Percentiles rank a stretch among this genome's conserved stretches.
These are phyloP conservation scores for Caerostris extrusa DNA, from an alignment of 1,140 invertebrate genomes.

Conservation along the genomic window DNA sequence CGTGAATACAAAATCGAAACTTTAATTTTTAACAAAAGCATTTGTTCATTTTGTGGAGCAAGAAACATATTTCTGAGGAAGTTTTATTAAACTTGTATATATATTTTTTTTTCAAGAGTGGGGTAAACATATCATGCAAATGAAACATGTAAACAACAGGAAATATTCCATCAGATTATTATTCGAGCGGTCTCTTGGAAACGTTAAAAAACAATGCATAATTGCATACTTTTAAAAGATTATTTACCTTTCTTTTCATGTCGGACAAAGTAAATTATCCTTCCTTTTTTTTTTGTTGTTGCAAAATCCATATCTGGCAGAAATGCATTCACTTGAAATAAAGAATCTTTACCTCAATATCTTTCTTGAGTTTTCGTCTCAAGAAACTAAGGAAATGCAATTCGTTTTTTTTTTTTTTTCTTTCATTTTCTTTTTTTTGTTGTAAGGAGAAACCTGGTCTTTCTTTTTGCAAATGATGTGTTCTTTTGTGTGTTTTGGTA, in stretches of 20 bases:
- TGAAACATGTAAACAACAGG: constrained; percentile 9
- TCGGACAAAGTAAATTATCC: background rate
- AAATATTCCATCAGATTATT: background rate
- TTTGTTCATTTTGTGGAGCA: too few relatives aligned
- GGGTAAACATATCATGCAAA: background rate
- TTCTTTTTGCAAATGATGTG: background rate
- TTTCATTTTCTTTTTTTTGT: background rate
- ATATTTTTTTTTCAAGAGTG: background rate
- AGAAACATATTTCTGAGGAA: background rate
- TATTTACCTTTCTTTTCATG: constrained; percentile 15
- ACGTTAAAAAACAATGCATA: background rate
- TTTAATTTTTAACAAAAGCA: too few relatives aligned
- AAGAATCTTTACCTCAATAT: constrained; percentile 1
- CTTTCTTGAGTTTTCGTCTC: background rate
- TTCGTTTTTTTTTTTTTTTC: background rate
- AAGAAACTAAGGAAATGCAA: background rate
- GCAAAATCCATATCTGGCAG: background rate
- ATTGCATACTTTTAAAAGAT: background rate
- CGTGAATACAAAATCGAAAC: too few relatives aligned
- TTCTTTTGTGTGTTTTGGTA: background rate
- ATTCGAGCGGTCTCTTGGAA: background rate
- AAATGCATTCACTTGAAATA: constrained; percentile 5
- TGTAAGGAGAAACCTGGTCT: background rate
- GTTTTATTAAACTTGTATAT: background rate
- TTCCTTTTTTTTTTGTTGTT: background rate